Evolutionary conservation across 2,113 vertebrate genomes (phyloP).

Genomic region (Damaliscus lunatus): DNA sequence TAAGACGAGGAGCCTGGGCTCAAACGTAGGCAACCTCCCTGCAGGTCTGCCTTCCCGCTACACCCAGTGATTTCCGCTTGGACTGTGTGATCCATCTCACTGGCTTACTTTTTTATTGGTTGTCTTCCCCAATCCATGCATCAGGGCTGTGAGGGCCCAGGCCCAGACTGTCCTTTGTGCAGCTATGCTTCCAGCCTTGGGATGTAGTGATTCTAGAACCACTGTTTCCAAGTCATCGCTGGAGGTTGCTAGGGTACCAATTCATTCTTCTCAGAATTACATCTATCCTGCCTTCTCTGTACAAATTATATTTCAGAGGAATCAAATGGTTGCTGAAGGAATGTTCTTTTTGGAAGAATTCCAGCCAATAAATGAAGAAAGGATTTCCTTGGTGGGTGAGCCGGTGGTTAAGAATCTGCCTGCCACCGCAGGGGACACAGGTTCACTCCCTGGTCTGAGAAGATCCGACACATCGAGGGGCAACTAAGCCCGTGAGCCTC

Average conservation of each 20-base stretch:
- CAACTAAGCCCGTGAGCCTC: not conserved
- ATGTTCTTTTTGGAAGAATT: not conserved
- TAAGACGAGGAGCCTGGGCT: not conserved
- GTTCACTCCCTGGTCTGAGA: not conserved
- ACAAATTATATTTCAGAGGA: not conserved
- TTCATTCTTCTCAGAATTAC: not conserved
- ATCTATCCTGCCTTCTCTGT: not conserved
- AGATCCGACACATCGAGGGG: not conserved
- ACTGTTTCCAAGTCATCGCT: not conserved
- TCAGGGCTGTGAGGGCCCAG: not conserved
- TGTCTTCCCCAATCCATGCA: not conserved
- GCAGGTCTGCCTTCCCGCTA: rapidly evolving
- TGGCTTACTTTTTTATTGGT: not conserved
- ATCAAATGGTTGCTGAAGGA: not conserved
- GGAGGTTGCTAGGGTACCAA: not conserved
- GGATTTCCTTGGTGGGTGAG: not conserved
- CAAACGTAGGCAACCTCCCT: not conserved
- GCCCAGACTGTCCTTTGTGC: not conserved
- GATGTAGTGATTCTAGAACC: not conserved
- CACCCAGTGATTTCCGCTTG: rapidly evolving
- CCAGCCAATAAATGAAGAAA: not conserved
- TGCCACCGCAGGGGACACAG: not conserved
- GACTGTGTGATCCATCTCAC: not conserved
- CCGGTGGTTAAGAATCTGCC: not conserved
- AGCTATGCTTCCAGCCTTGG: not conserved